Percentiles rank a stretch among this genome's conserved stretches.
Evolutionary conservation across 2,888 invertebrate genomes (phyloP).

Genomic region (Brenthis daphne): DNA sequence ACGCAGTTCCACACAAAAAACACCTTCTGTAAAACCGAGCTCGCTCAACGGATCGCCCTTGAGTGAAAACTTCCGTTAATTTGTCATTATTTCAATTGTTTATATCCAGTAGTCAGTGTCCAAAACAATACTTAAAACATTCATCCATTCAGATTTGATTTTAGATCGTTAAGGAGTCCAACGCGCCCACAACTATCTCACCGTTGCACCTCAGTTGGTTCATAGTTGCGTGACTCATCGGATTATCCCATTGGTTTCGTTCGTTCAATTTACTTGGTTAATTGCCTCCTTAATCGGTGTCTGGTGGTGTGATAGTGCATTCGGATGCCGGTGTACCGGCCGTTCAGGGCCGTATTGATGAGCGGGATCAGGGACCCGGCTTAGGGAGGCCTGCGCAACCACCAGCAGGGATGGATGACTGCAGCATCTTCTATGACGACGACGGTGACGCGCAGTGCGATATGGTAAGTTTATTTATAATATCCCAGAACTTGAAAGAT

Average conservation of each 20-base stretch:
- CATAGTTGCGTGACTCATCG: constrained; percentile 73
- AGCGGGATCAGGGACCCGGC: constrained; percentile 68
- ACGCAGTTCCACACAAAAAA: constrained; percentile 76
- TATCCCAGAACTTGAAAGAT: not conserved
- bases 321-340: constrained; percentile 80
- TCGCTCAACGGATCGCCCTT: constrained; percentile 61
- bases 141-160: constrained; percentile 43
- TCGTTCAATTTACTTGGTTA: constrained; percentile 57
- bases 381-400: constrained; percentile 58
- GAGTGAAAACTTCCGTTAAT: constrained; percentile 51
- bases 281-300: constrained; percentile 51
- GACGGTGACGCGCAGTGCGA: constrained; percentile 78
- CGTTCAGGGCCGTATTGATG: constrained; percentile 66
- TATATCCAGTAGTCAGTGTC: constrained; percentile 46
- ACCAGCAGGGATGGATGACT: constrained; percentile 78
- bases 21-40: constrained; percentile 57
- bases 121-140: constrained; percentile 49
- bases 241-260: constrained; percentile 67
- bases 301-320: constrained; percentile 57
- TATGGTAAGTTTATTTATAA: constrained; percentile 67
- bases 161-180: constrained; percentile 77
- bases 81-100: constrained; percentile 36
- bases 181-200: constrained; percentile 54
- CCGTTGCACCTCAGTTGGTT: constrained; percentile 53
- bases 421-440: constrained; percentile 80